A percentile compares a stretch with the other conserved stretches of the same genome.
phyloP scores from a whole-genome alignment of 2,797 vertebrate genomes.

The Pteronotus mesoamericanus region DNA sequence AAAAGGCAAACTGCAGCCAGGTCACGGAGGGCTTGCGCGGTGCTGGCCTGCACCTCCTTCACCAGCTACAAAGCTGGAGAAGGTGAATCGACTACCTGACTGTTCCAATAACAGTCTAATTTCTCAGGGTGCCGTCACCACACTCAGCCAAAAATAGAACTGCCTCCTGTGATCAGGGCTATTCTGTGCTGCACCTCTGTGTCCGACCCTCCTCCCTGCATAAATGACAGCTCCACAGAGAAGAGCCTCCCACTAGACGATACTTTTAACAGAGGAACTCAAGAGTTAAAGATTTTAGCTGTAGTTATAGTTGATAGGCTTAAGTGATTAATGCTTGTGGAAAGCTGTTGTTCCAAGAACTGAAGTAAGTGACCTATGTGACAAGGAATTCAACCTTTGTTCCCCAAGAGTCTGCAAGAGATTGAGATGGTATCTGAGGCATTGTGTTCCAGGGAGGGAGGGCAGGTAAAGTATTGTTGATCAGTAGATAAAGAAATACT shows the following conservation, averaged over 20 bases:
- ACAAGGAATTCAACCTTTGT: no score
- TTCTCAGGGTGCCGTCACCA: not conserved
- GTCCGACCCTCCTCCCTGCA: not conserved
- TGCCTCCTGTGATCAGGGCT: not conserved
- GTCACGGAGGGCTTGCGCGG: rapidly evolving
- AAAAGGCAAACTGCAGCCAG: not conserved
- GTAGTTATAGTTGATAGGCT: no score
- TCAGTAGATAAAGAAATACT: not conserved
- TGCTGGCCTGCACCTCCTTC: not conserved
- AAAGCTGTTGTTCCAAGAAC: no score
- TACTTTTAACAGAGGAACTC: no score
- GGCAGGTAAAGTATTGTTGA: not conserved
- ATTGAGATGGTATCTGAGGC: not conserved
- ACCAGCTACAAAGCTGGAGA: not conserved
- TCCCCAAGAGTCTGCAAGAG: no score
- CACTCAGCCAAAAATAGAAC: not conserved
- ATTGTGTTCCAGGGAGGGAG: not conserved
- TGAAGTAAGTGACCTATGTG: no score
- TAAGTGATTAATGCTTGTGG: no score
- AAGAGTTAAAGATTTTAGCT: no score
- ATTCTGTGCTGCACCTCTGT: not conserved
- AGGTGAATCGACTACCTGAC: not conserved
- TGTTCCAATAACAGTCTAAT: not conserved
- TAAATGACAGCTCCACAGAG: not conserved
- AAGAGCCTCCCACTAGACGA: not conserved